phyloP scores from a whole-genome alignment of 1,140 invertebrate genomes.

The Druon quercuslanigerum region DNA sequence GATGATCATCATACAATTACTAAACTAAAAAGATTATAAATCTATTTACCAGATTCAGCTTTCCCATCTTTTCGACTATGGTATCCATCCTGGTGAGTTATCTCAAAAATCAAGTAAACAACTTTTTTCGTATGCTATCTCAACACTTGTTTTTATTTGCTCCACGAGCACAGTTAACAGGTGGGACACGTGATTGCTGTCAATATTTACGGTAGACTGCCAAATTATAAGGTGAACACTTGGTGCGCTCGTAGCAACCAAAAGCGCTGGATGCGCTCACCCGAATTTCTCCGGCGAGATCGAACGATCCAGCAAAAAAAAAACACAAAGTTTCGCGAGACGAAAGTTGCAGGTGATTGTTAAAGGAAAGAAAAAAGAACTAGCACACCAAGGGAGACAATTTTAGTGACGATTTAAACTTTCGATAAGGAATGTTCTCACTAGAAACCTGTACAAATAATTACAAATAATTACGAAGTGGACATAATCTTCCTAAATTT shows the following conservation, averaged over 20 bases:
- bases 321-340: constrained; percentile 24
- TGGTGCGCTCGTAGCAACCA: constrained; percentile 2
- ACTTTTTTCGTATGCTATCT: constrained; percentile 18
- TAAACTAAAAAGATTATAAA: neutral
- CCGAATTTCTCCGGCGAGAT: constrained; percentile 39
- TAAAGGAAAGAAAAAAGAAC: constrained; percentile 22
- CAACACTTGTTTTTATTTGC: neutral
- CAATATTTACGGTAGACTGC: constrained; percentile 35
- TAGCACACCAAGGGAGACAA: constrained; percentile 27
- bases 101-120: neutral
- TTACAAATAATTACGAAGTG: neutral
- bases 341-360: constrained; percentile 31
- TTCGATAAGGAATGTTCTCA: neutral
- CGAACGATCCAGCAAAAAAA: constrained; percentile 16
- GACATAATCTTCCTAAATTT: neutral
- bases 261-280: constrained; percentile 30
- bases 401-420: constrained; percentile 4
- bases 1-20: no score
- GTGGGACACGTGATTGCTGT: constrained; percentile 16
- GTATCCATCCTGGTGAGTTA: constrained; percentile 65
- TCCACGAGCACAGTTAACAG: constrained; percentile 6
- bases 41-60: constrained; percentile 72
- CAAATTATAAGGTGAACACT: constrained; percentile 34
- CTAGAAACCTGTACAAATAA: neutral
- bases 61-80: constrained; percentile 73